These are phyloP conservation scores for Epinephelus awoara DNA, from an alignment of 2,797 vertebrate genomes.

Conservation along the genomic window DNA sequence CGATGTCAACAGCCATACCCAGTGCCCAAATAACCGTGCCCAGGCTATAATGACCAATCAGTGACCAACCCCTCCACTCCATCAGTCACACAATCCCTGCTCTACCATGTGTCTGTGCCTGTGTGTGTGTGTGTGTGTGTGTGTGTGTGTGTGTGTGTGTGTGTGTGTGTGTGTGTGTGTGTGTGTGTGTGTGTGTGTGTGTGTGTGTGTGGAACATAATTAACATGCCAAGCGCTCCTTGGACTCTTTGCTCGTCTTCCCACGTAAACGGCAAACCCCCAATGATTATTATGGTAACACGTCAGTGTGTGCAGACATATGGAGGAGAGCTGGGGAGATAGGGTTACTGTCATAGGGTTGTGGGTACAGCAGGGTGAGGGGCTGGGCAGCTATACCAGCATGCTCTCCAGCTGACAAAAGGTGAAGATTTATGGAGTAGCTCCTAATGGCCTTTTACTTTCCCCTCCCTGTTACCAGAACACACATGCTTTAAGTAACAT, in stretches of 20 bases:
- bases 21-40: conserved; percentile 26
- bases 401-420: conserved; percentile 66
- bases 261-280: conserved; percentile 57
- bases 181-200: neutral
- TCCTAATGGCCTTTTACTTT: conserved; percentile 26
- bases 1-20: conserved; percentile 40
- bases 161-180: neutral
- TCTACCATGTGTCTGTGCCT: conserved; percentile 27
- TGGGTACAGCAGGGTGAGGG: conserved; percentile 32
- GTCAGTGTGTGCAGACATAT: conserved; percentile 69
- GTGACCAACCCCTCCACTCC: neutral
- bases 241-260: conserved; percentile 64
- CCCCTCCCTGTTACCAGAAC: conserved; percentile 44
- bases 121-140: conserved; percentile 17
- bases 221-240: conserved; percentile 61
- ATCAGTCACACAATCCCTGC: conserved; percentile 41
- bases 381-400: conserved; percentile 32
- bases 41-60: conserved; percentile 17
- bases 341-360: conserved; percentile 63
- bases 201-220: conserved; percentile 51
- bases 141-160: neutral
- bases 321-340: conserved; percentile 54
- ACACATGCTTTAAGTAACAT: conserved; percentile 39
- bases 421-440: conserved; percentile 67
- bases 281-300: conserved; percentile 67